Evolutionary conservation across 2,797 vertebrate genomes (phyloP), one percentile per base, ranked within the genome.

Genomic region (Channa striata): DNA sequence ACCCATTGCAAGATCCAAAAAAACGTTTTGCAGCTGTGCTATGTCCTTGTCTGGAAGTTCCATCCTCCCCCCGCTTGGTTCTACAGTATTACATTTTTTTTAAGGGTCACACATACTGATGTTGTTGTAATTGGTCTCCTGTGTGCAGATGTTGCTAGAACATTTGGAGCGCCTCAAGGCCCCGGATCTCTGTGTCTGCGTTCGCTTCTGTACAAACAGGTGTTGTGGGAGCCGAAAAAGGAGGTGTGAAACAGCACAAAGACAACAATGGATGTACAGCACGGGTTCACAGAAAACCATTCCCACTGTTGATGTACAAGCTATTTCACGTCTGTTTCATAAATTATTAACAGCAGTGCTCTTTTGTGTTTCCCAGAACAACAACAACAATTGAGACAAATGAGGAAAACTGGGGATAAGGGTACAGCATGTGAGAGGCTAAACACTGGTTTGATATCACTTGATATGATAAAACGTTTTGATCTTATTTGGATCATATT

Each of bases 81-180:
- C 25, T 20, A 44, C 42, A 44, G 42, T 10, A 51, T 46, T 68
- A 62, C 68, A 30, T 30, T 30, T 85, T 88, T 71, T 89, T 87
- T 66, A 78, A 84, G 80, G 82, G 85, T 87, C 78, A 70, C 54
- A 64, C 78, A 80, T 85, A 61, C 73, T 79, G 74, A 79, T 77
- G 75, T 70, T 79, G 66, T 72, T 68, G 65, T 92, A 91, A 92
- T 92, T 92, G 90, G 90, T 92, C 90, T 84, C 91, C 54, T 73
- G 89, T 86, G 90, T 82, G 66, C 47, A 50, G 68, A 71, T 83
- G 74, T 71, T 83, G 74, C 74, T 64, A 39, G 69, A 83, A 68
- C 82, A 73, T 79, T 81, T 64, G 72, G 50, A 81, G 68, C 69
- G 84, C 90, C 88, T 87, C 23, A 57, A 85, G 90, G 85, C 84